Percentiles rank a stretch among this genome's conserved stretches.
Conservation (phyloP, 1,140 invertebrate genomes). For the Penaeus vannamei region DNA sequence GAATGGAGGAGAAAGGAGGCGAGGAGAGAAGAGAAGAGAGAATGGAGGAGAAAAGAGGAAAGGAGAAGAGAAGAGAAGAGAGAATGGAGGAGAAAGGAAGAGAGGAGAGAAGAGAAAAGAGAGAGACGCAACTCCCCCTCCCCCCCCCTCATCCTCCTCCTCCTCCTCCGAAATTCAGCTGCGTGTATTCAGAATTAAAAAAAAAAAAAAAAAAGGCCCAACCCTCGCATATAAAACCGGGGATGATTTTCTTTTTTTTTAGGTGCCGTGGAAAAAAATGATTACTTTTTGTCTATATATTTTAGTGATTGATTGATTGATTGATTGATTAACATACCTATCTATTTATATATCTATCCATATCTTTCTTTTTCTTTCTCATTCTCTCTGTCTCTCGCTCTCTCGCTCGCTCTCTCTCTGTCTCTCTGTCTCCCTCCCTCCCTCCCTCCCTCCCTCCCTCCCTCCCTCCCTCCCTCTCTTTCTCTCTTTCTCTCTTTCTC, state of each 20-base stretch:
- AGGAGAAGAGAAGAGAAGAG: not conserved
- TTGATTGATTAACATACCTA: not conserved
- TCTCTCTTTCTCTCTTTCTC: too few relatives aligned
- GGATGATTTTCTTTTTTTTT: too few relatives aligned
- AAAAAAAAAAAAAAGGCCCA: too few relatives aligned
- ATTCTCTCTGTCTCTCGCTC: not conserved
- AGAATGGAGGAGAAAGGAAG: not conserved
- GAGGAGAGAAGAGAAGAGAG: not conserved
- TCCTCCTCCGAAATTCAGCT: too few relatives aligned
- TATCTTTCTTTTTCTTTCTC: slow-evolving; percentile 7
- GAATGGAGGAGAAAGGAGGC: not conserved
- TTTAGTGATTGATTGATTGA: not conserved
- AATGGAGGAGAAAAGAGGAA: slow-evolving; percentile 4
- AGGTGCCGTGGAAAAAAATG: too few relatives aligned
- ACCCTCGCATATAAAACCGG: too few relatives aligned
- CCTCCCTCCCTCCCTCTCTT: too few relatives aligned
- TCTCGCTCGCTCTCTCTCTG: not conserved
- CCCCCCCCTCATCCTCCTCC: too few relatives aligned
- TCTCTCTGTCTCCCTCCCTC: too few relatives aligned
- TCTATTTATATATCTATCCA: slow-evolving; percentile 40
- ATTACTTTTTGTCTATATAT: not conserved
- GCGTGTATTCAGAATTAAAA: too few relatives aligned
- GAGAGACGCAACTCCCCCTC: too few relatives aligned
- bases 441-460: too few relatives aligned
- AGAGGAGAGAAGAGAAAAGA: not conserved